Evolutionary conservation across 1,140 invertebrate species (phyloP).

Genomic region (Elymnias hypermnestra): DNA sequence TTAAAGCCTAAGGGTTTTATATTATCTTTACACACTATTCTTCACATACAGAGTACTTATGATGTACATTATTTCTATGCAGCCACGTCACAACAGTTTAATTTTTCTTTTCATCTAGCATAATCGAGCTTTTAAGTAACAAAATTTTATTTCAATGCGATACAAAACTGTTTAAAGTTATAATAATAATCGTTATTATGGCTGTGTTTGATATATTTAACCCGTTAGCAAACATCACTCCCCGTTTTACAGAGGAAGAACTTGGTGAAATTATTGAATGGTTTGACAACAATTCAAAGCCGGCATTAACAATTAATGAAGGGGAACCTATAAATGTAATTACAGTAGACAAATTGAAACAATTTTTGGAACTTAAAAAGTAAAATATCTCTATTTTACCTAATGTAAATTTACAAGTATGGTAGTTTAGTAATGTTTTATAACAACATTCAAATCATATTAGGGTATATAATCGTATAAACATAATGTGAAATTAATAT

Average conservation of each 20-base stretch:
- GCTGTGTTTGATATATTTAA: slow-evolving; percentile 38
- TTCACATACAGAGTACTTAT: too few relatives aligned
- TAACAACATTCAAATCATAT: background rate
- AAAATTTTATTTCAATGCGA: too few relatives aligned
- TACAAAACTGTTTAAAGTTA: background rate
- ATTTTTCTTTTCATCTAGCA: too few relatives aligned
- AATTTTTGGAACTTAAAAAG: slow-evolving; percentile 54
- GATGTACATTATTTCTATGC: too few relatives aligned
- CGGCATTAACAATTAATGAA: slow-evolving; percentile 34
- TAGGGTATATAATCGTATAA: too few relatives aligned
- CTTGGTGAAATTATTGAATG: slow-evolving; percentile 41
- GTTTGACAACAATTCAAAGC: slow-evolving; percentile 50
- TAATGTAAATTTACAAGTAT: too few relatives aligned
- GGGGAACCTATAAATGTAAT: slow-evolving; percentile 42
- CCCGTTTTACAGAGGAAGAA: slow-evolving; percentile 46
- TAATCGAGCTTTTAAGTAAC: too few relatives aligned
- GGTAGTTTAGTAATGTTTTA: background rate
- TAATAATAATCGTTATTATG: slow-evolving; percentile 8
- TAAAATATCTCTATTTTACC: slow-evolving; percentile 23
- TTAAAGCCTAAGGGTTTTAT: too few relatives aligned
- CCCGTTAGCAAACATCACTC: slow-evolving; percentile 37
- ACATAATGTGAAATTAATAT: too few relatives aligned
- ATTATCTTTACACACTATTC: too few relatives aligned
- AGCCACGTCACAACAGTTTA: too few relatives aligned
- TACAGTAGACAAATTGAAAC: slow-evolving; percentile 45